phyloP scores from a whole-genome alignment of 2,797 vertebrate species.

The Ptychobarbus kaznakovi region DNA sequence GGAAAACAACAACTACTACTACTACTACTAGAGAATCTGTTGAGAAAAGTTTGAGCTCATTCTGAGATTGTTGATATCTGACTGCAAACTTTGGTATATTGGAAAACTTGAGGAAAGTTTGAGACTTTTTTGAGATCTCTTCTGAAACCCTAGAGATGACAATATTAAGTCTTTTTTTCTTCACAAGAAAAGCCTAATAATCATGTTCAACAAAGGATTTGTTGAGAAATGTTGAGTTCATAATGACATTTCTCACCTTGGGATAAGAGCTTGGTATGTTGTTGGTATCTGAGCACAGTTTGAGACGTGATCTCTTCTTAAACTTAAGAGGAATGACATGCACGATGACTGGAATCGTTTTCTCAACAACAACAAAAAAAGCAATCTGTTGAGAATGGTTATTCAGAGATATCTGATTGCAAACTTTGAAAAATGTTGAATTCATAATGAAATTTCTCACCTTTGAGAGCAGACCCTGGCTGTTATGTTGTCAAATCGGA shows the following conservation, averaged over 20 bases:
- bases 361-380: neutral
- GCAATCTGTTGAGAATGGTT: neutral
- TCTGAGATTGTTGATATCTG: neutral
- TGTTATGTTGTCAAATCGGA: neutral
- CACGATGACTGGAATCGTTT: neutral
- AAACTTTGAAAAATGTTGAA: neutral
- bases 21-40: neutral
- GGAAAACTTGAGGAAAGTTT: neutral
- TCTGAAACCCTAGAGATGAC: neutral
- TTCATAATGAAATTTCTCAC: neutral
- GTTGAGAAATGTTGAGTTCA: neutral
- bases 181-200: neutral
- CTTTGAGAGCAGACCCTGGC: neutral
- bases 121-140: neutral
- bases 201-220: neutral
- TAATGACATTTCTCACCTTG: neutral
- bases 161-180: neutral
- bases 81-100: neutral
- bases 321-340: neutral
- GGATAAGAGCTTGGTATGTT: neutral
- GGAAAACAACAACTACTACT: neutral
- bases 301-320: neutral
- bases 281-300: neutral
- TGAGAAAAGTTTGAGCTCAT: neutral
- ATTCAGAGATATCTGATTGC: neutral